These are phyloP conservation scores for Cryptoprocta ferox DNA, from an alignment of 2,797 vertebrate genomes.

Conservation along the genomic window DNA sequence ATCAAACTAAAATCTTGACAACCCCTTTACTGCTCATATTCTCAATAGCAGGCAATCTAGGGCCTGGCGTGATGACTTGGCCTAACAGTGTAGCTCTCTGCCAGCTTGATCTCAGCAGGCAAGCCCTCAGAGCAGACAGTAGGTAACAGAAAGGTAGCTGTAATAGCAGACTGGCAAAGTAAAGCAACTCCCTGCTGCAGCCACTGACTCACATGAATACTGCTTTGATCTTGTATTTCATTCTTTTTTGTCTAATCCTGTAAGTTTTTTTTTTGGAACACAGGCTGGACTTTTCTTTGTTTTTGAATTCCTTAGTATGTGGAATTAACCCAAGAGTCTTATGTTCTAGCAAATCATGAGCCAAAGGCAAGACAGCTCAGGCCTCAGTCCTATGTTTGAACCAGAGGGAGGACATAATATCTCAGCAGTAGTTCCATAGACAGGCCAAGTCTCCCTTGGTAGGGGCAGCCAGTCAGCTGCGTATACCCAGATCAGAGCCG, in stretches of 20 bases:
- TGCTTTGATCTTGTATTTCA: neutral
- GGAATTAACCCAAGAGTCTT: neutral
- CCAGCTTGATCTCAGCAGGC: conserved; percentile 45
- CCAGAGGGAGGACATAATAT: neutral
- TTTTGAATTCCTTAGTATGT: neutral
- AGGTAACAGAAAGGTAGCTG: neutral
- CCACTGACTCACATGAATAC: neutral
- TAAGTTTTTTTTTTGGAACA: neutral
- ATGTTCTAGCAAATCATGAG: neutral
- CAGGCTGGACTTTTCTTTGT: neutral
- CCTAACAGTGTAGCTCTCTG: neutral
- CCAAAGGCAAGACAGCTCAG: neutral
- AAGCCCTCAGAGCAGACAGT: neutral
- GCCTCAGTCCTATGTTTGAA: neutral
- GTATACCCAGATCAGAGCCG: neutral
- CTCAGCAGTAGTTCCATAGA: neutral
- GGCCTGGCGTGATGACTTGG: neutral
- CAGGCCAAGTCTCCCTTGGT: neutral
- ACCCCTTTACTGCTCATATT: neutral
- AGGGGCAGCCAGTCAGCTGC: neutral
- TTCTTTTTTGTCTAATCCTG: neutral
- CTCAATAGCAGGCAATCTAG: neutral
- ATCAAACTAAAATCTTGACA: conserved; percentile 55
- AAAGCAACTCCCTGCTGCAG: neutral
- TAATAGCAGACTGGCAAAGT: neutral